A percentile compares a stretch with the other conserved stretches of the same genome.
Evolutionary conservation across 2,888 invertebrate genomes (phyloP).

Genomic region (Drosophila monieri): DNA sequence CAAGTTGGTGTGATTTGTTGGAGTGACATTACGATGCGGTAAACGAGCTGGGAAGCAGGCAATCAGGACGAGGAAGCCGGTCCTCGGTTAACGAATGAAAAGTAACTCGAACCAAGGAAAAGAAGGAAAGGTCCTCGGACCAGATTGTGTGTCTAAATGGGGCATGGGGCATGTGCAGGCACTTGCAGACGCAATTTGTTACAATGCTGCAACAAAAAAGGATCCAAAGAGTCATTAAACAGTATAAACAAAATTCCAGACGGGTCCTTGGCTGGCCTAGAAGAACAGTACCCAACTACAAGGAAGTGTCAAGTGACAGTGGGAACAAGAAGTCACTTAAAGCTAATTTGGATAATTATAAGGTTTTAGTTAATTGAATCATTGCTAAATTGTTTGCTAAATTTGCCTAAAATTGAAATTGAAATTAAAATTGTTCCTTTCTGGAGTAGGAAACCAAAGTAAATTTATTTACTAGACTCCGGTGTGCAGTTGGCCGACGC

Average conservation of each 20-base stretch:
- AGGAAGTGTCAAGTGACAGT: neutral
- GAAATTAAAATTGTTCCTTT: constrained; percentile 8
- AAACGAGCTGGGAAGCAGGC: constrained; percentile 51
- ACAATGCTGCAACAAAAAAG: constrained; percentile 52
- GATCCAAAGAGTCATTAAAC: constrained; percentile 59
- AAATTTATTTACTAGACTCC: constrained; percentile 20
- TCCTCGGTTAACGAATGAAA: neutral
- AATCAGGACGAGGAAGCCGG: neutral
- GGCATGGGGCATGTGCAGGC: constrained; percentile 42
- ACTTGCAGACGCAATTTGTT: constrained; percentile 75
- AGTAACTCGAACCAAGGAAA: constrained; percentile 32
- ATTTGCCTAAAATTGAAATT: constrained; percentile 1
- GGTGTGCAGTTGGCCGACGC: constrained; percentile 2
- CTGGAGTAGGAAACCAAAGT: neutral
- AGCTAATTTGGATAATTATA: constrained; percentile 28
- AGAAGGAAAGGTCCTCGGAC: constrained; percentile 24
- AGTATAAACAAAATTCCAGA: constrained; percentile 70
- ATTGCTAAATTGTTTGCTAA: neutral
- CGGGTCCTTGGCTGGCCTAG: constrained; percentile 40
- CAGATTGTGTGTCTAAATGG: constrained; percentile 6
- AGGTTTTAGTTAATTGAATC: neutral
- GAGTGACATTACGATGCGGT: constrained; percentile 81
- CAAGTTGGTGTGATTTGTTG: constrained; percentile 83
- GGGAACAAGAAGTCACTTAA: constrained; percentile 32
- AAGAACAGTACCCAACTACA: neutral